Evolutionary conservation across 2,113 vertebrate genomes (phyloP).

Genomic region (Ellobius talpinus): DNA sequence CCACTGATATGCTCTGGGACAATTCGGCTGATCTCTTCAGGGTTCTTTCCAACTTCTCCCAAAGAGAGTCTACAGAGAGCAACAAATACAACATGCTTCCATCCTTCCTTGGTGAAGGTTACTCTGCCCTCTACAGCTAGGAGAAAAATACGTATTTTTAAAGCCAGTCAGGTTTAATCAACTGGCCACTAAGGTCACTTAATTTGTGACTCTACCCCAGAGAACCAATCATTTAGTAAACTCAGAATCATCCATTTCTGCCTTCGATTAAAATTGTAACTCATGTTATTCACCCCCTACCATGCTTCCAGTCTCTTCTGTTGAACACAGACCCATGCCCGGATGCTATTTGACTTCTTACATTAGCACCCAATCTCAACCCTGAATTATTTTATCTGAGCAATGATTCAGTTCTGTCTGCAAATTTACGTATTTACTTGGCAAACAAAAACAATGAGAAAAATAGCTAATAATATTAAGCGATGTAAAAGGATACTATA

Average conservation of each 20-base stretch:
- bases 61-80: neutral
- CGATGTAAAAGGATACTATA: neutral
- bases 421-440: neutral
- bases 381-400: neutral
- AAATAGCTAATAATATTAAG: neutral
- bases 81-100: neutral
- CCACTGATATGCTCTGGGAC: neutral
- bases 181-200: neutral
- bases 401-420: neutral
- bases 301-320: neutral
- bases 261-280: neutral
- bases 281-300: neutral
- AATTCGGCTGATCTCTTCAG: neutral
- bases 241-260: neutral
- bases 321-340: neutral
- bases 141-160: neutral
- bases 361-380: neutral
- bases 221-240: neutral
- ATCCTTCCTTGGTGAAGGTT: neutral
- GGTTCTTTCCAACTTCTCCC: neutral
- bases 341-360: neutral
- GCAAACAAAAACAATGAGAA: neutral
- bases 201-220: neutral
- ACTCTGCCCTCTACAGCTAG: neutral
- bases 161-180: neutral